Evolutionary conservation across 2,888 invertebrate genomes (phyloP), one percentile per base, ranked within the genome.

Genomic region (Rotaria macrura): DNA sequence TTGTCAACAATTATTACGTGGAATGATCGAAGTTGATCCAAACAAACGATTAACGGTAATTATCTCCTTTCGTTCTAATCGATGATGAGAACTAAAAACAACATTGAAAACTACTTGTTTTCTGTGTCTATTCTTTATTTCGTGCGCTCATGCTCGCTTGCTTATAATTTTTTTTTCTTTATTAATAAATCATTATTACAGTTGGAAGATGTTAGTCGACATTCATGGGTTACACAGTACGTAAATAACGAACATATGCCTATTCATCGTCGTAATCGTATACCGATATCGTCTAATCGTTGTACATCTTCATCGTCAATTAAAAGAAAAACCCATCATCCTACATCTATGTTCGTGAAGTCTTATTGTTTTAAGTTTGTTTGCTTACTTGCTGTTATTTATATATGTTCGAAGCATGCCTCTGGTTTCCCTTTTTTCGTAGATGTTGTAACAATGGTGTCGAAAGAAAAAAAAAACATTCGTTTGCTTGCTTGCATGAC

Each of bases 21-120:
- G 97, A 87, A 99, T 99, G 99, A 97, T 99, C 88, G 98, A 99
- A 92, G 97, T 99, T 85, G 96, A 96, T 92, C 96, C 98, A 5
- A 96, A 96, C 89, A 97, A 98, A 91, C 93, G 99, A 90, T 93
- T 97, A 91, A 95, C 96, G 91, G 96, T 98, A 92, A 93, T 94
- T 89, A 74, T 83, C n/a, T 43, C 4, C 20, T 17, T 4, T 9
- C 14, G 1, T 47, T 47, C 14, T 14, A 6, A 47, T 47, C 9
- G 47, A 47, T 7, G 10, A 43, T 43, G 43, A 43, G 10, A 43
- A 43, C 43, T 7, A 47, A 47, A 47, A 47, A 47, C 6, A 47
- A 47, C 10, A 6, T 47, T 47, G 4, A n/a, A 0, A 7, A 7
- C 10, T 12, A 9, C 12, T n/a, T 55, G 7, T 55, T 55, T 55